Evolutionary conservation across 2,113 vertebrate species (phyloP).

Genomic region (Nothoprocta pentlandii): DNA sequence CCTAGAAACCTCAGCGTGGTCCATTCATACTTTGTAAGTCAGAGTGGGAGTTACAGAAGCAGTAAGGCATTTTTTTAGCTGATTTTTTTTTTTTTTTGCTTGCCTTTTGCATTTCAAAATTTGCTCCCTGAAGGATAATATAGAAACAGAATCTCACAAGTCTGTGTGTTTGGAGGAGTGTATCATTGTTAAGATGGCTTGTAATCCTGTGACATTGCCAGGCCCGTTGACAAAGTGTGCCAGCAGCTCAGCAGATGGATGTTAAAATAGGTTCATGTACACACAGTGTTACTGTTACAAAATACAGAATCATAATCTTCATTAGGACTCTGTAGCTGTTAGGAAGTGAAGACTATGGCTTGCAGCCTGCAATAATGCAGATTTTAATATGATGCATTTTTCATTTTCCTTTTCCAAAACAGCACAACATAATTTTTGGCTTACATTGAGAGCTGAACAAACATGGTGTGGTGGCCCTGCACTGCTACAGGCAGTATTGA

Average conservation of each 20-base stretch:
- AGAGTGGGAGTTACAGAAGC: background rate
- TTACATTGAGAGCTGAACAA: background rate
- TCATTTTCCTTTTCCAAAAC: background rate
- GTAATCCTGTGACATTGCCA: background rate
- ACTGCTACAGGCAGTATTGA: background rate
- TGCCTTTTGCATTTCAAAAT: background rate
- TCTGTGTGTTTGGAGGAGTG: background rate
- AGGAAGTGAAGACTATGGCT: background rate
- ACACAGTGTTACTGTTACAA: background rate
- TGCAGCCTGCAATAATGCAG: background rate
- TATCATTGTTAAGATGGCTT: background rate
- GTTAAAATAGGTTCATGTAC: background rate
- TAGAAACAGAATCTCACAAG: background rate
- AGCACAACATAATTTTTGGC: background rate
- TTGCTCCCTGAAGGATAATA: background rate
- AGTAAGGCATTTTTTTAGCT: background rate
- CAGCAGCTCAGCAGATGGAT: background rate
- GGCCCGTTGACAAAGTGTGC: background rate
- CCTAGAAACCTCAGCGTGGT: background rate
- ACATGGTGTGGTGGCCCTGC: rapidly evolving
- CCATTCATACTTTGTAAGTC: background rate
- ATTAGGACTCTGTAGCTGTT: background rate
- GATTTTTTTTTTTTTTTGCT: background rate
- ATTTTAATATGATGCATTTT: background rate
- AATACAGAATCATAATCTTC: background rate